Evolutionary conservation across 2,113 vertebrate genomes (phyloP).

Genomic region (Poeciliopsis turrubarensis): DNA sequence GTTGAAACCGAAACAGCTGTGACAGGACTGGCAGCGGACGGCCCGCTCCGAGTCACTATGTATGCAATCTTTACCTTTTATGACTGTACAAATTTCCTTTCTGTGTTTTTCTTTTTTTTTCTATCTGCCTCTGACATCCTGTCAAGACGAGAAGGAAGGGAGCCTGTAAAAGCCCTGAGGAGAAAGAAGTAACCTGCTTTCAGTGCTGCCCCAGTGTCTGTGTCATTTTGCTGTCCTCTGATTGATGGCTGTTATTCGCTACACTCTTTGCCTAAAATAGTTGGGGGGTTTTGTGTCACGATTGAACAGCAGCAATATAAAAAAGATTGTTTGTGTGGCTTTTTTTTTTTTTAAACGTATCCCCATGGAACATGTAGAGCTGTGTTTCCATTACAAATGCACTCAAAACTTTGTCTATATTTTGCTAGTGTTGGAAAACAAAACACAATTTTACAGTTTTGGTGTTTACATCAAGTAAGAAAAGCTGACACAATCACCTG

Average conservation of each 20-base stretch:
- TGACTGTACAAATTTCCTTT: background rate
- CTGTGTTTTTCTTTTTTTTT: slow-evolving; percentile 10
- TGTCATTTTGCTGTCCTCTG: background rate
- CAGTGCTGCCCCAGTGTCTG: background rate
- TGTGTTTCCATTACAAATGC: no score
- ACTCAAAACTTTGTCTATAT: no score
- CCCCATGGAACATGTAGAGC: no score
- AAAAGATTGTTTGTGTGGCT: background rate
- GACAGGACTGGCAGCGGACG: slow-evolving; percentile 3
- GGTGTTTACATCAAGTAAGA: no score
- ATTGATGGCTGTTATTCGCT: background rate
- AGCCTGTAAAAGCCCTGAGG: background rate
- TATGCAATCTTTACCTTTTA: slow-evolving; percentile 1
- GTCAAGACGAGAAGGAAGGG: background rate
- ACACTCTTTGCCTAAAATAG: background rate
- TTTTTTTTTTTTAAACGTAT: background rate
- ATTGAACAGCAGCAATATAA: background rate
- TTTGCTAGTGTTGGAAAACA: no score
- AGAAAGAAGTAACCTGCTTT: background rate
- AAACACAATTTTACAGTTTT: no score
- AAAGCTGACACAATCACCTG: no score
- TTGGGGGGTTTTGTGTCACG: background rate
- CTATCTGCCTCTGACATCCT: background rate
- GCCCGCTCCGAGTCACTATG: background rate
- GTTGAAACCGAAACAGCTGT: slow-evolving; percentile 5